Base-by-base conservation (phyloP, 2,113 vertebrate species). In the Tonatia bakeri region DNA sequence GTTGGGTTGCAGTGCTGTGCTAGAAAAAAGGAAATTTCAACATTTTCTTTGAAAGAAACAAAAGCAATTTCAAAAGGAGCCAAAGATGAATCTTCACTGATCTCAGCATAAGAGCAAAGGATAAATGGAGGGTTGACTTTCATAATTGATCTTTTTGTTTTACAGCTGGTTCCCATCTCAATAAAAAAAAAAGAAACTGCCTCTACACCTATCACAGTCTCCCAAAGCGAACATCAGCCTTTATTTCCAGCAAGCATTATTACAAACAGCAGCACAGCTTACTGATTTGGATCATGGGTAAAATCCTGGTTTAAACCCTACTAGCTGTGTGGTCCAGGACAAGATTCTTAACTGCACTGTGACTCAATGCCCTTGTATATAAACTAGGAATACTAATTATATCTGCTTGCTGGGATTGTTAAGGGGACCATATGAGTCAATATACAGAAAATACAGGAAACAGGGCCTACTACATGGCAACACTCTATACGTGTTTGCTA, bases 51-150 rank as follows among this genome's bases (percentile, higher is more conserved):
- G 69, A 75, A 76, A 40, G 38, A 69, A 95, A 80, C 22, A n/a
- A 86, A 59, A 56, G 8, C 11, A 70, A 94, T 87, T 89, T 90
- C 61, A 94, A 70, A 94, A 77, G 76, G 50, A 90, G 80, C 13
- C n/a, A 59, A 77, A 54, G 28, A 38, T 77, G 45, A 92, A 54
- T 56, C 43, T 73, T 69, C 47, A n/a, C 56, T 75, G 47, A 90
- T 80, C 9, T 72, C 31, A 54, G 24, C 33, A 7, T 38, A 90
- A 45, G 6, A 87, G 65, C 31, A 95, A 85, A 84, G 3, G 22
- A 47, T 85, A 94, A 56, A 85, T 86, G 64, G 28, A 90, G 92
- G 13, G 24, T 73, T 93, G 69, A 54, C 54, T 95, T 93, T 87
- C 50, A 54, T 56, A 86, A 43, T 52, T 83, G 8, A 22, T 92